Conservation (phyloP, 2,888 invertebrate species). For the Leptopilina drosophilae region DNA sequence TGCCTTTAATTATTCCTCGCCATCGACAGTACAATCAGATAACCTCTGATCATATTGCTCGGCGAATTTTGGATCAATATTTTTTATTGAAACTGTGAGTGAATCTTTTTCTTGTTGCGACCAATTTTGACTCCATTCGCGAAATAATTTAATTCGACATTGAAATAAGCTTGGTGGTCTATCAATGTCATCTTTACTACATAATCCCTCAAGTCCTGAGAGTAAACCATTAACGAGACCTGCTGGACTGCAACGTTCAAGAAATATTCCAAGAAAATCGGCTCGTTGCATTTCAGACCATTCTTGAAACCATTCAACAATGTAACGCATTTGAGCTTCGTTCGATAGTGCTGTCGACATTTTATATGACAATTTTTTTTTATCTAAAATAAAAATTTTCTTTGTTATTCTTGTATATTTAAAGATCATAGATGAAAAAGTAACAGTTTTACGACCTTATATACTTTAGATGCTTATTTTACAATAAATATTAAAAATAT, state of each 20-base stretch:
- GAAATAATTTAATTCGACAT: slow-evolving; percentile 90
- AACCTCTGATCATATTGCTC: slow-evolving; percentile 79
- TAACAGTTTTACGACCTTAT: too few species aligned
- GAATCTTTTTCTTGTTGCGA: slow-evolving; percentile 84
- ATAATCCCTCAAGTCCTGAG: slow-evolving; percentile 82
- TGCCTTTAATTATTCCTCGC: background rate
- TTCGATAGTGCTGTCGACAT: slow-evolving; percentile 78
- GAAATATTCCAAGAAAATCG: slow-evolving; percentile 88
- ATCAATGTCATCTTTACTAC: slow-evolving; percentile 80
- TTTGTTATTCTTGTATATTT: background rate
- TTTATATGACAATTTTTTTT: slow-evolving; percentile 40
- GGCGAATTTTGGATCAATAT: slow-evolving; percentile 85
- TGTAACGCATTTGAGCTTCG: slow-evolving; percentile 88
- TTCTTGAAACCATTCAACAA: slow-evolving; percentile 92
- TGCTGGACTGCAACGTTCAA: slow-evolving; percentile 81
- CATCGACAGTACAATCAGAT: slow-evolving; percentile 49
- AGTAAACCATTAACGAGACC: slow-evolving; percentile 87
- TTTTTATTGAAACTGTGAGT: slow-evolving; percentile 84
- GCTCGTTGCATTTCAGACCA: slow-evolving; percentile 92
- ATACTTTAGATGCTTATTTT: too few species aligned
- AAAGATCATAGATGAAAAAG: too few species aligned
- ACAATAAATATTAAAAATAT: too few species aligned
- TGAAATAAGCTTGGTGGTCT: slow-evolving; percentile 90
- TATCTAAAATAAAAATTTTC: slow-evolving; percentile 57
- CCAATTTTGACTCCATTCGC: slow-evolving; percentile 91